Base-by-base conservation (phyloP, 1,140 invertebrate genomes). In the Portunus trituberculatus region DNA sequence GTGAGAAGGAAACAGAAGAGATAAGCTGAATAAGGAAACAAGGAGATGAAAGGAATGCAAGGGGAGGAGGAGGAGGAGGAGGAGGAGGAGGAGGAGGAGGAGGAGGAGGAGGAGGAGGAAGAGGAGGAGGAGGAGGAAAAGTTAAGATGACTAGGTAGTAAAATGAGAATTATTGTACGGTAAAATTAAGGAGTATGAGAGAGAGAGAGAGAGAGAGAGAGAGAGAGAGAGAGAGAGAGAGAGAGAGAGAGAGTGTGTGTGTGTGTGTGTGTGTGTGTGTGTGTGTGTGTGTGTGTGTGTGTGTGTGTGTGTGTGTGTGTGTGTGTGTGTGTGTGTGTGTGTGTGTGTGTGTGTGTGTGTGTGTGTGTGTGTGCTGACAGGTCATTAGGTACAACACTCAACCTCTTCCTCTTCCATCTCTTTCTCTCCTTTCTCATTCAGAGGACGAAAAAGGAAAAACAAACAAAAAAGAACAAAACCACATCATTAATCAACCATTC, bases 151-250 rank as follows among this genome's bases (percentile, higher is more conserved):
- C 76, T 83, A 29, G 76, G 7, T 29, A 25, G 39, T 16, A 59
- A 59, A 59, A 59, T 2, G 12, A 59, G 20, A 59, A 59, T 16
- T 20, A 59, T 59, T 59, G 20, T 16, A 16, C 52, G 52, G 52
- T 16, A 16, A 12, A 59, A 20, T 59, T 59, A 16, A 20, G 20
- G 52, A 2, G 8, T 16, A 20, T 16, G 67, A 76, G 7, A 16
- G 67, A 76, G 67, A 76, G 67, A 76, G 67, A 76, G 67, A 76
- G 67, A 76, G 67, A 76, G 67, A 76, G 67, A 76, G 67, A 76
- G 67, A 76, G 67, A 76, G 67, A 76, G 52, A 59, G 52, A 59
- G 52, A 59, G 52, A 59, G 52, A 86, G 83, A 29, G 83, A 29
- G 83, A 29, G 83, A 86, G 83, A 29, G 83, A 29, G 83, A 29